Base-by-base conservation (phyloP, 2,888 invertebrate species). In the Tinea trinotella region DNA sequence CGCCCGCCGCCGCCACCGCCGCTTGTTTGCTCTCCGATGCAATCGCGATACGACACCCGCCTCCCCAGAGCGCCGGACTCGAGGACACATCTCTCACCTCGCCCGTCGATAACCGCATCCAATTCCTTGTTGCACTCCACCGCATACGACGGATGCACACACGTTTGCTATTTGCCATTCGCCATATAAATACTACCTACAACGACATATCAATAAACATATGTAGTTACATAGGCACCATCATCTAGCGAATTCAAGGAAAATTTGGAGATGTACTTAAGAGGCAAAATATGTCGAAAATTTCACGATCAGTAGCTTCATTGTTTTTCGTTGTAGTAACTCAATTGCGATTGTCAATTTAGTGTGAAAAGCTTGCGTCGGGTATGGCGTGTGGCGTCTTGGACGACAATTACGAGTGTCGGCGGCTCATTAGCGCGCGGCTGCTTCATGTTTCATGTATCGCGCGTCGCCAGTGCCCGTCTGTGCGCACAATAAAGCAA, bases 21-120 rank as follows among this genome's bases (percentile, higher is more conserved):
- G 80, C 82, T 80, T 84, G 84, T 85, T 84, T 85, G 84, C 83
- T 84, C 84, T 83, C 78, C 82, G 84, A 82, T 85, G 84, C 84
- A 85, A 85, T 83, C 84, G 84, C 81, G 84, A 85, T 80, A 82
- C 83, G 74, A 70, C 65, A 67, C 61, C 59, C 62, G 63, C 63
- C 63, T 57, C 61, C 57, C 59, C 59, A 58, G 58, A 61, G 60
- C 65, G 67, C 68, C 71, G 58, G 59, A 56, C 56, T 58, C 58
- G 53, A 55, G 57, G 58, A 46, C 54, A 77, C 78, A 76, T 76
- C 78, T 79, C 79, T 77, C 81, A 81, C 81, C 82, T 78, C 73
- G 74, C 75, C 71, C 74, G 70, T 77, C 81, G 77, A 78, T 81
- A 84, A 82, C 84, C 81, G 80, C 84, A 83, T 81, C 80, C 79